These are phyloP conservation scores for Alca torda DNA, from an alignment of 2,797 vertebrate species.

Conservation along the genomic window DNA sequence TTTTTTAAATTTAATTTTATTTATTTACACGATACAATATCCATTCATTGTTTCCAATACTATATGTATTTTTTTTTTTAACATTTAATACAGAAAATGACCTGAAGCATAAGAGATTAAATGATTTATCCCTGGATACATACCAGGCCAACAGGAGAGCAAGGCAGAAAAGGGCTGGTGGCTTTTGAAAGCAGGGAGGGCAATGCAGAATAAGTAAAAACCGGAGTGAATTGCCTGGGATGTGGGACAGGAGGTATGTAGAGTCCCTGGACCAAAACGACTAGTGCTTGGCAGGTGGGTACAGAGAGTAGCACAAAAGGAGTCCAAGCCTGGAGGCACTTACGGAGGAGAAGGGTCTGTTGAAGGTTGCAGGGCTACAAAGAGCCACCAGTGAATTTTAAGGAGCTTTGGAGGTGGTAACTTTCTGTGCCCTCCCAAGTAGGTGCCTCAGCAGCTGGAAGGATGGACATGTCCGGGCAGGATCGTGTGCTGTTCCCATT, in stretches of 20 bases:
- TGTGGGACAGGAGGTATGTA: background rate
- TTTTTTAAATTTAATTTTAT: background rate
- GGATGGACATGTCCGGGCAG: rapidly evolving
- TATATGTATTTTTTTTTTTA: no score
- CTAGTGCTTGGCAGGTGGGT: background rate
- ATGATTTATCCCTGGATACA: background rate
- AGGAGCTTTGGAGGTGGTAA: background rate
- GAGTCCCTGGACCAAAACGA: background rate
- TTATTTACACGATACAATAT: background rate
- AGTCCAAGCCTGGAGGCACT: background rate
- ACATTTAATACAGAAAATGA: background rate
- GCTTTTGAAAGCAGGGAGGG: background rate
- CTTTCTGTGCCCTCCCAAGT: background rate
- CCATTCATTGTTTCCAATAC: background rate
- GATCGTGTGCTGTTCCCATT: rapidly evolving
- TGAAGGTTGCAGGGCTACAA: background rate
- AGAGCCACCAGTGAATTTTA: background rate
- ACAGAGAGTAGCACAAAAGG: background rate
- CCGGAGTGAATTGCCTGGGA: rapidly evolving
- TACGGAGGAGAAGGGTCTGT: background rate
- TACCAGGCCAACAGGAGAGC: background rate
- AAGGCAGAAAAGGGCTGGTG: background rate
- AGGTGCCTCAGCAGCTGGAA: background rate
- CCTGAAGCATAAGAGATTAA: background rate
- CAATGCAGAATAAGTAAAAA: background rate